Conservation (phyloP, 2,888 invertebrate genomes). For the Isoperla grammatica region DNA sequence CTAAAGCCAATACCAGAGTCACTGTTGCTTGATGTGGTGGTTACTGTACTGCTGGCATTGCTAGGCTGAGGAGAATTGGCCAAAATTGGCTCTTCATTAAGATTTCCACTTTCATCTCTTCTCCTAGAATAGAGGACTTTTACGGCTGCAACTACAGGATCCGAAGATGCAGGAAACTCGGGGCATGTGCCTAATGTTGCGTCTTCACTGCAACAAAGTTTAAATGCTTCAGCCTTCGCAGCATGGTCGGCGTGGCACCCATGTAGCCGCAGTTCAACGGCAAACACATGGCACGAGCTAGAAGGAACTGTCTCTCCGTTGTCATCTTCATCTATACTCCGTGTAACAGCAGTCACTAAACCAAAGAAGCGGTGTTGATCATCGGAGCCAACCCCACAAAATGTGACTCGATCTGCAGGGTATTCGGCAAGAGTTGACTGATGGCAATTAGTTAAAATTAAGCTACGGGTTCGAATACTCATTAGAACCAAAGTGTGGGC, state of each 20-base stretch:
- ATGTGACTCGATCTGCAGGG: slow-evolving; percentile 77
- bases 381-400: slow-evolving; percentile 84
- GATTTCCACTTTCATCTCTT: slow-evolving; percentile 29
- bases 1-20: slow-evolving; percentile 94
- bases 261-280: slow-evolving; percentile 79
- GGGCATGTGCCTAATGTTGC: slow-evolving; percentile 58
- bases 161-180: slow-evolving; percentile 85
- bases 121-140: slow-evolving; percentile 47
- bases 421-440: slow-evolving; percentile 81
- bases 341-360: slow-evolving; percentile 71
- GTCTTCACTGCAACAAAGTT: slow-evolving; percentile 59
- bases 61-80: slow-evolving; percentile 82
- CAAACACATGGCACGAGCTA: slow-evolving; percentile 93
- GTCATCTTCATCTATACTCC: slow-evolving; percentile 32
- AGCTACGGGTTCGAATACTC: slow-evolving; percentile 72
- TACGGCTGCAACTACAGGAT: slow-evolving; percentile 53
- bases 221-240: slow-evolving; percentile 75
- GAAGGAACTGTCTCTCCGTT: slow-evolving; percentile 55
- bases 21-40: slow-evolving; percentile 84
- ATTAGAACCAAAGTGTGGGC: slow-evolving; percentile 79
- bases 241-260: slow-evolving; percentile 71
- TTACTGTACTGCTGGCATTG: slow-evolving; percentile 70
- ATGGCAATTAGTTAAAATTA: slow-evolving; percentile 71
- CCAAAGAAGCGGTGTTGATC: slow-evolving; percentile 91
- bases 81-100: slow-evolving; percentile 41